These are phyloP conservation scores for Orthonevra nobilis DNA, from an alignment of 2,888 invertebrate species.

Conservation along the genomic window DNA sequence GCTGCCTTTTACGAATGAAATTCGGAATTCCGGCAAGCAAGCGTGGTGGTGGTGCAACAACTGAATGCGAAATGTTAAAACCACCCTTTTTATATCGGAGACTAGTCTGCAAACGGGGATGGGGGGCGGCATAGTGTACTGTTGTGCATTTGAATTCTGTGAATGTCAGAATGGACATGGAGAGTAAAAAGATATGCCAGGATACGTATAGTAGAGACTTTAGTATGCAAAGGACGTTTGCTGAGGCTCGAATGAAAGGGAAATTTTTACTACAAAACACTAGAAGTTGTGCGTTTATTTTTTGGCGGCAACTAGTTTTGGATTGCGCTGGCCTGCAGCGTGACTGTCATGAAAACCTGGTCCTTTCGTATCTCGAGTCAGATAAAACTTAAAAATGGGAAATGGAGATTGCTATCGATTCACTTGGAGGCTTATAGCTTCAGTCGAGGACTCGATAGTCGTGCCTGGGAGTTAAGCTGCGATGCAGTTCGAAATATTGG, in stretches of 20 bases:
- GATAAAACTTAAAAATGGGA: too few species aligned
- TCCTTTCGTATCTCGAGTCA: too few species aligned
- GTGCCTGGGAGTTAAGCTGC: too few species aligned
- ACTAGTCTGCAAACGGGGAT: conserved; percentile 18
- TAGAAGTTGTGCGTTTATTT: conserved; percentile 38
- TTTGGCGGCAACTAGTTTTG: conserved; percentile 40
- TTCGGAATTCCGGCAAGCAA: conserved; percentile 67
- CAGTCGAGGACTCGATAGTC: too few species aligned
- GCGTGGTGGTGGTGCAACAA: conserved; percentile 68
- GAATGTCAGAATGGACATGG: conserved; percentile 65
- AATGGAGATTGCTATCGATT: too few species aligned
- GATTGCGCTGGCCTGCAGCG: not conserved
- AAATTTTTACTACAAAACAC: conserved; percentile 57
- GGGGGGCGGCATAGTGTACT: conserved; percentile 24
- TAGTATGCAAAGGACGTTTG: conserved; percentile 78
- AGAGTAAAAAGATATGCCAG: conserved; percentile 12
- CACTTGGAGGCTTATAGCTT: too few species aligned
- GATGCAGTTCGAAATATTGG: too few species aligned
- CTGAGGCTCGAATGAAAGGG: conserved; percentile 67
- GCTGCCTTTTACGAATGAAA: conserved; percentile 48
- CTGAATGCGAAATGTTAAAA: conserved; percentile 70
- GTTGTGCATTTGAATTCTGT: conserved; percentile 61
- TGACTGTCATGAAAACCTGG: too few species aligned
- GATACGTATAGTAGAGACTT: conserved; percentile 65
- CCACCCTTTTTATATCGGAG: conserved; percentile 47